Percentiles rank a stretch among this genome's conserved stretches.
Conservation (phyloP, 2,888 invertebrate genomes). For the Microplitis manilae region DNA sequence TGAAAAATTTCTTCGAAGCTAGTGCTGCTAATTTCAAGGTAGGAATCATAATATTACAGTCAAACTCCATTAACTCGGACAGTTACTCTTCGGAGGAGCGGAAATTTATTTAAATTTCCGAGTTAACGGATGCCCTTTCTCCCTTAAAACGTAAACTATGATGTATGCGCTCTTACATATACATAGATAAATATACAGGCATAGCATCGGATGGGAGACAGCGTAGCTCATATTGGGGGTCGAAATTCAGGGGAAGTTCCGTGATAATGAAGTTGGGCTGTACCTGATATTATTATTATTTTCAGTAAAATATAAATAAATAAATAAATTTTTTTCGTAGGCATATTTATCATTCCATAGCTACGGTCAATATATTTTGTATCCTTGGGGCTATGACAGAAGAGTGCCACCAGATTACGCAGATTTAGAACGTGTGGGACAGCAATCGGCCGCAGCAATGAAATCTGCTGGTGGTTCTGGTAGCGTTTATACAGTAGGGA, state of each 20-base stretch:
- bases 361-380: conserved; percentile 88
- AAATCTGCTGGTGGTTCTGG: conserved; percentile 75
- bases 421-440: conserved; percentile 81
- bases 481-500: conserved; percentile 80
- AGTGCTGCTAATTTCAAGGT: conserved; percentile 69
- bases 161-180: too few relatives aligned
- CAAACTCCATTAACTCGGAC: not conserved
- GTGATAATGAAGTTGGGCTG: too few relatives aligned
- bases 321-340: conserved; percentile 56
- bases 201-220: too few relatives aligned
- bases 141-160: too few relatives aligned
- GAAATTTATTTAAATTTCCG: too few relatives aligned
- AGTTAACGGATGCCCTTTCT: too few relatives aligned
- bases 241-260: too few relatives aligned
- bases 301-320: not conserved
- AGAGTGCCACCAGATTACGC: conserved; percentile 80
- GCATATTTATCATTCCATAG: conserved; percentile 87
- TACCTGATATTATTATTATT: not conserved
- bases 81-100: too few relatives aligned
- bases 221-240: too few relatives aligned
- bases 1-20: conserved; percentile 73
- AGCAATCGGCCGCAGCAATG: conserved; percentile 80
- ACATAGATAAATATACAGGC: too few relatives aligned
- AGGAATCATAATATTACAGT: not conserved
- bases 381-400: conserved; percentile 89